Base-by-base conservation (phyloP, 2,888 invertebrate genomes). In the Rhingia rostrata region DNA sequence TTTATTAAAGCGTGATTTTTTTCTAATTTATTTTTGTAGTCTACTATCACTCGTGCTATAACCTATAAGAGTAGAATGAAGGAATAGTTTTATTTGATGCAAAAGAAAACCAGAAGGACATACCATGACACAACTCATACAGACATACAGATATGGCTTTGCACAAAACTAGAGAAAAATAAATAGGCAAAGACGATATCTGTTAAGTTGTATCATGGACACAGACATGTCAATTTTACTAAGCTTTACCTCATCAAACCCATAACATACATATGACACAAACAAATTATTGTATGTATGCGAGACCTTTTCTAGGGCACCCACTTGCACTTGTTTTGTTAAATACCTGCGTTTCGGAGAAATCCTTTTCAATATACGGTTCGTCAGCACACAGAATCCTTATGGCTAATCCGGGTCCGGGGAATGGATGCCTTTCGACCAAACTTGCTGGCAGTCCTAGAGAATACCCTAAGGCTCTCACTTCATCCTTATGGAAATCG, bases 401-500 rank as follows among this genome's bases (percentile, higher is more conserved):
- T 89, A 99, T 99, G 49, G 99, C 99, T 84, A 99, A 93, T 10
- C 99, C 99, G 12, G 99, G 99, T 2, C 99, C 98, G 14, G 99
- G 99, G 93, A 99, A 99, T 53, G 99, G 99, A 92, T 99, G 99
- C 87, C 99, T 93, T 92, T 97, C 95, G 78, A 99, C 97, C 87
- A 99, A 92, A 87, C 96, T 94, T 47, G 94, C 91, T 7, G 98
- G 97, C 86, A 99, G 93, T 0, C 98, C 98, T 75, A 99, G 93
- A 92, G 97, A 97, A 89, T 94, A 92, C 64, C 99, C 99, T 86
- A 99, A 92, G 74, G 94, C 94, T 77, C 99, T 94, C 30, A 97
- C 96, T 93, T 99, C 99, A 90, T 99, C 99, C 93, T 99, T 99
- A 92, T 99, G 99, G 91, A 99, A 99, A 93, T 99, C 99, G 92